Conservation (phyloP, 2,797 vertebrate species). For the Pogonophryne albipinna region DNA sequence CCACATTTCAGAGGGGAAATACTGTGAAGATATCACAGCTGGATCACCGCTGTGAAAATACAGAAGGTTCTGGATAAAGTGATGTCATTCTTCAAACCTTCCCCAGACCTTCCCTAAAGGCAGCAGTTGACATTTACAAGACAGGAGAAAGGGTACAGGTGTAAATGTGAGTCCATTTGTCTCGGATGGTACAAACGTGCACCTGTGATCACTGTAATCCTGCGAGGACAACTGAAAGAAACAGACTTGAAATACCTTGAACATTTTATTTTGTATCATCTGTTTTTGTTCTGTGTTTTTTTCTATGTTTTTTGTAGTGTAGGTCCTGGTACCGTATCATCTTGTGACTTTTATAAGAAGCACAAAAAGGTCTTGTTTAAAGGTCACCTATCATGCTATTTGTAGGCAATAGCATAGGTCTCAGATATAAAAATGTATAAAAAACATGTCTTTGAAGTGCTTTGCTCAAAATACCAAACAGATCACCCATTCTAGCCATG, state of each 20-base stretch:
- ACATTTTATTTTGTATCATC: too few species aligned
- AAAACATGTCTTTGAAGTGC: too few species aligned
- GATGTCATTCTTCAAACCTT: neutral
- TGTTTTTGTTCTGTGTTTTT: too few species aligned
- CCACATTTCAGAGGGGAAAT: neutral
- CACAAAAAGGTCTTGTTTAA: too few species aligned
- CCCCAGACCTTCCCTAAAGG: neutral
- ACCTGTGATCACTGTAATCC: neutral
- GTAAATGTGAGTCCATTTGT: neutral
- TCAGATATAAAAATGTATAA: too few species aligned
- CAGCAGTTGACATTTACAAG: neutral
- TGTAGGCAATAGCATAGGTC: too few species aligned
- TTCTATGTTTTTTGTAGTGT: too few species aligned
- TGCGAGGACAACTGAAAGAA: neutral
- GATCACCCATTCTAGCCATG: too few species aligned
- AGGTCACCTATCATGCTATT: too few species aligned
- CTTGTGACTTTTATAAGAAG: too few species aligned
- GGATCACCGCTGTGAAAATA: slow-evolving; percentile 5
- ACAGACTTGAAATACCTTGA: neutral
- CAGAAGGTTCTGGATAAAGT: neutral
- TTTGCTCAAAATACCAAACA: too few species aligned
- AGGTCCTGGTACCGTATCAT: too few species aligned
- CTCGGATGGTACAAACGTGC: neutral
- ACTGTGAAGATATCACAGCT: neutral
- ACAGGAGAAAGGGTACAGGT: neutral